Evolutionary conservation across 1,140 invertebrate species (phyloP).

Genomic region (Aphidius gifuensis): DNA sequence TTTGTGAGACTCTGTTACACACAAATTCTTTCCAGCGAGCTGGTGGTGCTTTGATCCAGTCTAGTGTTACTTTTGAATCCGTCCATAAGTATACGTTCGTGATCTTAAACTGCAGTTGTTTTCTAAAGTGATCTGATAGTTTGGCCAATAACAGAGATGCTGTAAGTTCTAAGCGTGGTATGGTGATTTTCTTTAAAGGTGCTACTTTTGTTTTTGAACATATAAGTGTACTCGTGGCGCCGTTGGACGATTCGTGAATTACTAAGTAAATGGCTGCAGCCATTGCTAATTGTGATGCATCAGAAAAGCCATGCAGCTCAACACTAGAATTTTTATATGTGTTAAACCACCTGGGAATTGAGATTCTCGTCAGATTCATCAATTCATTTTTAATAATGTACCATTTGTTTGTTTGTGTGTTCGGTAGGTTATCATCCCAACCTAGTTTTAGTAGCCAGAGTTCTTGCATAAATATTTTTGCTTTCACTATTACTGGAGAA

Average conservation of each 20-base stretch:
- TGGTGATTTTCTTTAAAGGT: conserved; percentile 15
- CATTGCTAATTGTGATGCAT: conserved; percentile 30
- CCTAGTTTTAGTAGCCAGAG: neutral
- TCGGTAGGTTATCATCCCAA: no score
- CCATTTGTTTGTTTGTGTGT: no score
- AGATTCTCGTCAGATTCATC: no score
- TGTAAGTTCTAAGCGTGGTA: conserved; percentile 14
- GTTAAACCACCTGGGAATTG: conserved; percentile 27
- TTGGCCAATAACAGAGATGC: conserved; percentile 17
- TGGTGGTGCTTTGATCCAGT: conserved; percentile 1
- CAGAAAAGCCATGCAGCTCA: conserved; percentile 34
- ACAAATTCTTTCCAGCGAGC: conserved; percentile 1
- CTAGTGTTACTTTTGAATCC: neutral
- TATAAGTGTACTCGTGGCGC: neutral
- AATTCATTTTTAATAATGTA: no score
- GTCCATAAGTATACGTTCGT: neutral
- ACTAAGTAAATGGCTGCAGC: conserved; percentile 28
- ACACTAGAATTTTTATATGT: conserved; percentile 14
- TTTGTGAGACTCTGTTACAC: conserved; percentile 15
- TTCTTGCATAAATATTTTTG: conserved; percentile 27
- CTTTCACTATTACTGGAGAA: conserved; percentile 20
- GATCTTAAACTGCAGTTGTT: neutral
- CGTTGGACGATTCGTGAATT: neutral
- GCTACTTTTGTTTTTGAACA: conserved; percentile 22
- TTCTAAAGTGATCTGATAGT: neutral